A percentile compares a stretch with the other conserved stretches of the same genome.
phyloP scores from a whole-genome alignment of 1,140 invertebrate genomes.

The Drosophila triauraria region DNA sequence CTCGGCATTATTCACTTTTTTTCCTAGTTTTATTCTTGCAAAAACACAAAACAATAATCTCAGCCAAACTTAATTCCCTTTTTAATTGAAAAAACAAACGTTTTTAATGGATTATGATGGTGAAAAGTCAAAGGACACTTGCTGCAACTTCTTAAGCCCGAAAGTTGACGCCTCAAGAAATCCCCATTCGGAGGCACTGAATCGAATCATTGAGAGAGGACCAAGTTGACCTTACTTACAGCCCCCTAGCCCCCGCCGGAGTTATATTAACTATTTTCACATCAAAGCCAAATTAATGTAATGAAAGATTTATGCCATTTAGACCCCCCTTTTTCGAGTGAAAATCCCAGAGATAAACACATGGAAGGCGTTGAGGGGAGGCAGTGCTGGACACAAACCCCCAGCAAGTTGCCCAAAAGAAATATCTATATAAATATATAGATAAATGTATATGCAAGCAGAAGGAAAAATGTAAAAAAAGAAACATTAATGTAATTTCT shows the following conservation, averaged over 20 bases:
- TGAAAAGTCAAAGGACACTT: not conserved
- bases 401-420: slow-evolving; percentile 11
- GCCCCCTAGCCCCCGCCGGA: not conserved
- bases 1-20: too few species aligned
- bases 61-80: not conserved
- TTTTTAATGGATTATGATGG: not conserved
- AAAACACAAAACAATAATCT: too few species aligned
- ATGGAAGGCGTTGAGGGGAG: not conserved
- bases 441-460: not conserved
- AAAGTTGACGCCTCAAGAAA: slow-evolving; percentile 3
- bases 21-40: too few species aligned
- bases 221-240: not conserved
- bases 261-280: slow-evolving; percentile 36
- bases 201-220: not conserved
- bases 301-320: slow-evolving; percentile 72
- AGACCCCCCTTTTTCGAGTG: slow-evolving; percentile 14
- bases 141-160: not conserved
- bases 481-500: slow-evolving; percentile 72
- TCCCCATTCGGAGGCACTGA: not conserved
- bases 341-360: slow-evolving; percentile 33
- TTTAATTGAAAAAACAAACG: not conserved
- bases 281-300: slow-evolving; percentile 72
- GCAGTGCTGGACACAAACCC: slow-evolving; percentile 35
- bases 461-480: slow-evolving; percentile 48
- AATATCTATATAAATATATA: slow-evolving; percentile 27